Evolutionary conservation across 2,113 vertebrate species (phyloP), one percentile per base, ranked within the genome.

Genomic region (Rhombomys opimus): DNA sequence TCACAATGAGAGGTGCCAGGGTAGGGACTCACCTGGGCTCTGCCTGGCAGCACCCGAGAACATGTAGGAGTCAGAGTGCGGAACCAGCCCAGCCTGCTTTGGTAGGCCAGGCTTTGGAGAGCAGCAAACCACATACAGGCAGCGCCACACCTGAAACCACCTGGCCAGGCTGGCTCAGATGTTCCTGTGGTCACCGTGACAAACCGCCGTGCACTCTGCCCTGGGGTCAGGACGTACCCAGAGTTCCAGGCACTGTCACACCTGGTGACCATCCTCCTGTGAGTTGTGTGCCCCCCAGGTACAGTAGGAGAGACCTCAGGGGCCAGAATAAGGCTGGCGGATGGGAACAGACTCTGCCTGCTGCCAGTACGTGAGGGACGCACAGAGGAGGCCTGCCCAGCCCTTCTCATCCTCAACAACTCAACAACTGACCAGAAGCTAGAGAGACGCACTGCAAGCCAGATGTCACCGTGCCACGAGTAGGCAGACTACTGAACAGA

Each of bases 51-150:
- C 22, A 72, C 46, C 30, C 46, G 72, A 81, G 38, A 65, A 85
- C 3, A 0, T 0, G 0, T 1, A 10, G 54, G 61, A 30, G 72
- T 7, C 17, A 0, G 1, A 12, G 41, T 15, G 52, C 27, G 1
- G 18, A 50, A 14, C 59, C n/a, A 23, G 68, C 11, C 73, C 77
- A 8, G 14, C 22, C 32, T 17, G 61, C 46, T n/a, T 20, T 5
- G 9, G 18, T 25, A n/a, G 50, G n/a, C 59, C 0, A 5, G 57
- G 54, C n/a, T 35, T 46, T 46, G 11, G 17, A 30, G 7, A 35
- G 23, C 27, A 78, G 65, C 35, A n/a, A 38, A 0, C 2, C 15
- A 61, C 20, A 1, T n/a, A n/a, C 0, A 22, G 46, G 23, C n/a
- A 30, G 2, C 6, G 11, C 81, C 0, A 81, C 54, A 86, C 32